Evolutionary conservation across 2,888 invertebrate genomes (phyloP).

Genomic region (Orchestes rusci): DNA sequence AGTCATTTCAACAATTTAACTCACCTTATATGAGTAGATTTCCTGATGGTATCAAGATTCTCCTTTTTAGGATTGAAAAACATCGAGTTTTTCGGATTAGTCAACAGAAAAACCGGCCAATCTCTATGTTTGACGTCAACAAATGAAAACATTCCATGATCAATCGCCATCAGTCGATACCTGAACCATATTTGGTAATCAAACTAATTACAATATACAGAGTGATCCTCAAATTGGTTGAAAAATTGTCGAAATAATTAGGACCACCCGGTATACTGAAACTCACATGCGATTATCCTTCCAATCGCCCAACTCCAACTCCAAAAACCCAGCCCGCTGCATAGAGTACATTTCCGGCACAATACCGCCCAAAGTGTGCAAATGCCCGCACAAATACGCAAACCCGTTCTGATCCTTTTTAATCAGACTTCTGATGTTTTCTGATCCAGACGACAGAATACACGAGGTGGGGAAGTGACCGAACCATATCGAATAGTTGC

Average conservation of each 20-base stretch:
- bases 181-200: constrained; percentile 40
- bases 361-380: constrained; percentile 74
- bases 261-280: too few species aligned
- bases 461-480: constrained; percentile 91
- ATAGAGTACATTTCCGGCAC: constrained; percentile 80
- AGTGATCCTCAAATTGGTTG: not conserved
- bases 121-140: constrained; percentile 64
- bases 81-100: constrained; percentile 84
- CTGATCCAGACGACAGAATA: constrained; percentile 55
- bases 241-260: too few species aligned
- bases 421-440: constrained; percentile 52
- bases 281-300: constrained; percentile 74
- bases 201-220: not conserved
- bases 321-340: constrained; percentile 74
- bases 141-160: constrained; percentile 84
- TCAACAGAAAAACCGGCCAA: constrained; percentile 79
- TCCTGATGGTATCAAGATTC: constrained; percentile 56
- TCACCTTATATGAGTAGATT: constrained; percentile 74
- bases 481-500: constrained; percentile 68
- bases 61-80: constrained; percentile 68
- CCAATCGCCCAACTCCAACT: constrained; percentile 89
- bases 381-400: constrained; percentile 84
- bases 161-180: constrained; percentile 75
- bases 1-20: not conserved
- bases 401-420: constrained; percentile 55